Percentiles rank a stretch among this genome's conserved stretches.
Conservation (phyloP, 2,113 vertebrate genomes). For the human (Homo sapiens) region DNA sequence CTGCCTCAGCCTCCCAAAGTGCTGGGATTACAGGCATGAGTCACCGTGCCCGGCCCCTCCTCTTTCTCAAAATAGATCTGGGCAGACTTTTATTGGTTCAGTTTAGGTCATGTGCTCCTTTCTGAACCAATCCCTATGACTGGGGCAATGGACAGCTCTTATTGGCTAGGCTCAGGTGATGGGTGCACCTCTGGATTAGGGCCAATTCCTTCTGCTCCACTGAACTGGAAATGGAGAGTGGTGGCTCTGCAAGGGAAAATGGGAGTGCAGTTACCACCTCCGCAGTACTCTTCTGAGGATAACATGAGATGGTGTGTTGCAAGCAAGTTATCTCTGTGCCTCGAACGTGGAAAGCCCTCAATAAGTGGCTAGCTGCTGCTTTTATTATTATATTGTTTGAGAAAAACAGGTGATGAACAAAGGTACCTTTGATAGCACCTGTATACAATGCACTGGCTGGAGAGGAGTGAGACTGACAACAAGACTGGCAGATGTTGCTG, state of each 20-base stretch:
- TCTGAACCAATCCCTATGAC: neutral
- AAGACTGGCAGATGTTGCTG: neutral
- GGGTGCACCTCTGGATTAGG: neutral
- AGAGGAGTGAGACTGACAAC: too few relatives aligned
- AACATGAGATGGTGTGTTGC: fast-evolving
- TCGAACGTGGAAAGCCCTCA: neutral
- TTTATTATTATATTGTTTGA: neutral
- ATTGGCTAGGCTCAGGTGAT: neutral
- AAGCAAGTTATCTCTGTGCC: neutral
- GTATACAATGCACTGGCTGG: neutral
- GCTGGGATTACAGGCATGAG: too few relatives aligned
- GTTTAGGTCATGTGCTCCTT: neutral
- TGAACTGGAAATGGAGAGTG: neutral
- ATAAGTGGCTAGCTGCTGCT: neutral
- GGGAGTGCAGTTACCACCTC: neutral
- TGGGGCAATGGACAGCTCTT: neutral
- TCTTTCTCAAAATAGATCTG: neutral
- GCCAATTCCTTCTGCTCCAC: neutral
- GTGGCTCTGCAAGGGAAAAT: neutral
- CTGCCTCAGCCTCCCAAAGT: too few relatives aligned
- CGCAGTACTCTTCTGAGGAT: neutral
- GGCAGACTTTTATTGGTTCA: neutral
- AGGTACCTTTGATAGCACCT: neutral
- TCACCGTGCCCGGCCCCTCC: too few relatives aligned
- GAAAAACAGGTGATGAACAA: neutral